Evolutionary conservation across 2,797 vertebrate species (phyloP).

Genomic region (Chelon auratus): DNA sequence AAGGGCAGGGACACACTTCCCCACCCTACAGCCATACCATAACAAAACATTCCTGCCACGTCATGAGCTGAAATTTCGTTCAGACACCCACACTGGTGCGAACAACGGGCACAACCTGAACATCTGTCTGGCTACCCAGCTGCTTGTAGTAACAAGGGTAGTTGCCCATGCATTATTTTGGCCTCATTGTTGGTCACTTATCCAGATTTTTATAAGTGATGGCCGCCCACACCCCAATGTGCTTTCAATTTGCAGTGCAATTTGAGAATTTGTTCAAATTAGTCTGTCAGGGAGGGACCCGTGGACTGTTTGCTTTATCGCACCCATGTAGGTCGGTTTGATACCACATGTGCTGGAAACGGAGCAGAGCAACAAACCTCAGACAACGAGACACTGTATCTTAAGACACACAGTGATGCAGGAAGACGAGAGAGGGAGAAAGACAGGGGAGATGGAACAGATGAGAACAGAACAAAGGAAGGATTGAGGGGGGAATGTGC

Average conservation of each 20-base stretch:
- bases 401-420: conserved; percentile 51
- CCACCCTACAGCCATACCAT: conserved; percentile 68
- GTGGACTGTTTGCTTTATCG: conserved; percentile 86
- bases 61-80: conserved; percentile 55
- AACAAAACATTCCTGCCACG: conserved; percentile 72
- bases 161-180: conserved; percentile 78
- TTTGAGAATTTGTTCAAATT: conserved; percentile 92
- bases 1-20: conserved; percentile 68
- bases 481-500: conserved; percentile 9
- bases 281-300: conserved; percentile 83
- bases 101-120: conserved; percentile 61
- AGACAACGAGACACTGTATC: conserved; percentile 67
- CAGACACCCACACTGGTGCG: conserved; percentile 43
- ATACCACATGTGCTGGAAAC: conserved; percentile 83
- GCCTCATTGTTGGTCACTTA: conserved; percentile 82
- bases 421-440: conserved; percentile 15
- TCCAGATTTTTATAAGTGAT: conserved; percentile 85
- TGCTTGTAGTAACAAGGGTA: conserved; percentile 74
- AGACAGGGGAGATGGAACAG: conserved; percentile 5
- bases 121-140: conserved; percentile 76
- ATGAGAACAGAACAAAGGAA: conserved; percentile 1
- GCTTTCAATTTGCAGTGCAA: conserved; percentile 90
- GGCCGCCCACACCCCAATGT: conserved; percentile 84
- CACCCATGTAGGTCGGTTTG: conserved; percentile 83
- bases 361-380: conserved; percentile 68